A percentile compares a stretch with the other conserved stretches of the same genome.
phyloP scores from a whole-genome alignment of 2,797 vertebrate species.

The Chelmon rostratus region DNA sequence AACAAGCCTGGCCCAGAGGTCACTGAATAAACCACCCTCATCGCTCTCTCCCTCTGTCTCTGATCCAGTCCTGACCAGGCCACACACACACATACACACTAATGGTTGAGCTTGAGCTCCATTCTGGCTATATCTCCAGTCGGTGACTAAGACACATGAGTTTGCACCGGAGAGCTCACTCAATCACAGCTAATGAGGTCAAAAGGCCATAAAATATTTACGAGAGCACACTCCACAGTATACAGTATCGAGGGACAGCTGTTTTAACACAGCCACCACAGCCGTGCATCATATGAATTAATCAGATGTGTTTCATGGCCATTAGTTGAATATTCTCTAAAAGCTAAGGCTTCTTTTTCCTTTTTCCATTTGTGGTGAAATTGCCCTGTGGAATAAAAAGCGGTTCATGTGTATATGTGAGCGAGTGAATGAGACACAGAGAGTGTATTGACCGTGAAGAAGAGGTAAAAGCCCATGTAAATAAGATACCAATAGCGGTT shows the following conservation, averaged over 20 bases:
- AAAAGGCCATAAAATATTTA: conserved; percentile 86
- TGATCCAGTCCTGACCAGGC: conserved; percentile 69
- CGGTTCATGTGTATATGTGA: not conserved
- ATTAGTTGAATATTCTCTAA: conserved; percentile 57
- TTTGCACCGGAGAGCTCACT: conserved; percentile 73
- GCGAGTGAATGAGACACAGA: conserved; percentile 30
- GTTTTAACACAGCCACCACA: conserved; percentile 52
- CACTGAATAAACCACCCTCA: conserved; percentile 68
- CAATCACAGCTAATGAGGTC: conserved; percentile 84
- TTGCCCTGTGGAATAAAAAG: conserved; percentile 53
- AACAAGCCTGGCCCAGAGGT: conserved; percentile 76
- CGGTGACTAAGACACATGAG: conserved; percentile 79
- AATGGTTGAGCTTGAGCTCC: conserved; percentile 55
- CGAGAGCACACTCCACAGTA: conserved; percentile 68
- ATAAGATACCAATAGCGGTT: conserved; percentile 60
- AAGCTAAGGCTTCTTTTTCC: conserved; percentile 46
- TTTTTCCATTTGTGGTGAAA: conserved; percentile 37
- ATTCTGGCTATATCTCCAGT: conserved; percentile 56
- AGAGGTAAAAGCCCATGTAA: conserved; percentile 69
- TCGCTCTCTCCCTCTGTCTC: conserved; percentile 56
- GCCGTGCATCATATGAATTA: conserved; percentile 62
- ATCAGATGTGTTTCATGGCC: conserved; percentile 65
- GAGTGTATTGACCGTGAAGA: conserved; percentile 48
- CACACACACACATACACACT: conserved; percentile 59
- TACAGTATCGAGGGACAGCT: conserved; percentile 67